Base-by-base conservation (phyloP, 2,888 invertebrate genomes). In the Atethmia centrago region DNA sequence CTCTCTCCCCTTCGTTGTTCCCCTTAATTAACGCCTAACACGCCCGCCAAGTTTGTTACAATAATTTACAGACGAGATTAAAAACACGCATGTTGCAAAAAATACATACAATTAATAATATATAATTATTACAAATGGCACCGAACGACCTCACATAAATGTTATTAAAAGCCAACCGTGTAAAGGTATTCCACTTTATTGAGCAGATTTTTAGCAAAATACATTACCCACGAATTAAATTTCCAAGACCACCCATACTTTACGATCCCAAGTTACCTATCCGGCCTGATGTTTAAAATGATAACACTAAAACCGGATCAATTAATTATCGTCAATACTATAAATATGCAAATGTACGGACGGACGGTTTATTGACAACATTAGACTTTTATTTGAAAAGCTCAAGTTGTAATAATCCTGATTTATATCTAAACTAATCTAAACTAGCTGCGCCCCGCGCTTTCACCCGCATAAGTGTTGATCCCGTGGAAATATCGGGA, bases 21-120 rank as follows among this genome's bases (percentile, higher is more conserved):
- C 78, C 77, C 71, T 84, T 86, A 87, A 89, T 88, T 86, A 87
- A 88, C 80, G 74, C 71, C 78, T 82, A 65, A 79, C 79, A 75
- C 65, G 67, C 80, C 64, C 67, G 42, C 40, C 66, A 75, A 76
- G 66, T 71, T 67, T 63, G 71, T 64, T 53, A 66, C 66, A 71
- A 70, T 84, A 65, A 84, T 66, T 81, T 71, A 71, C 58, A 42
- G 55, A 21, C n/a, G 58, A 53, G 36, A 66, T 71, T 42, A 76
- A 82, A 74, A 19, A 59, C 47, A 76, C 12, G 56, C 53, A 58
- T 64, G 51, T 65, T 74, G 59, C 55, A 64, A 69, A 67, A 74
- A 79, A 63, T 64, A 61, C 47, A 45, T 31, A 49, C 47, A 58
- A 62, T 79, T 58, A 40, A 53, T n/a, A n/a, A n/a, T n/a, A n/a